Evolutionary conservation across 2,113 vertebrate genomes (phyloP).

Genomic region (Lipophrys pholis): DNA sequence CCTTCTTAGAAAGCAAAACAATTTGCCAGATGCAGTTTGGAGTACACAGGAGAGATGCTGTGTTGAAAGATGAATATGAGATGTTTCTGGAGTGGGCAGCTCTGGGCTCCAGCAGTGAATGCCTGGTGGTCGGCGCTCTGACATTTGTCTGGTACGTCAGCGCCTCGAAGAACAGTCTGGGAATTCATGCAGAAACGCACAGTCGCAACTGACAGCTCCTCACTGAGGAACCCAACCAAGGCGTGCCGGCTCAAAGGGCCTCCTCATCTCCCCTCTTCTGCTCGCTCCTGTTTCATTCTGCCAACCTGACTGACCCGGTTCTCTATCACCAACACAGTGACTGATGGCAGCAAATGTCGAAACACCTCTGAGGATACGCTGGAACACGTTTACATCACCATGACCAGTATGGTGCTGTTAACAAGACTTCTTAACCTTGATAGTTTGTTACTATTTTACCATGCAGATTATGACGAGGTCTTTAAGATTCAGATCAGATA

Average conservation of each 20-base stretch:
- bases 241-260: conserved; percentile 4
- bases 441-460: neutral
- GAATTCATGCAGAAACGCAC: conserved; percentile 41
- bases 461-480: neutral
- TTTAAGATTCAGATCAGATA: neutral
- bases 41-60: neutral
- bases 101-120: neutral
- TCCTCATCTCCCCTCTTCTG: conserved; percentile 9
- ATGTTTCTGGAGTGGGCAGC: conserved; percentile 5
- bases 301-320: conserved; percentile 28
- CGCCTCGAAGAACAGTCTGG: conserved; percentile 22
- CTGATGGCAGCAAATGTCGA: conserved; percentile 16
- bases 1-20: neutral
- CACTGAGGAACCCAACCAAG: conserved; percentile 17
- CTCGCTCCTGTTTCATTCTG: conserved; percentile 20
- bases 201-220: conserved; percentile 24
- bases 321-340: neutral
- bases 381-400: neutral
- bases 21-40: neutral
- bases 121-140: conserved; percentile 10
- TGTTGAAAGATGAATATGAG: conserved; percentile 8
- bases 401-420: neutral
- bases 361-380: neutral
- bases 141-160: conserved; percentile 42
- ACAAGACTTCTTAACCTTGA: conserved; percentile 1